phyloP scores from a whole-genome alignment of 2,113 vertebrate species.

The Sebastes schlegelii region DNA sequence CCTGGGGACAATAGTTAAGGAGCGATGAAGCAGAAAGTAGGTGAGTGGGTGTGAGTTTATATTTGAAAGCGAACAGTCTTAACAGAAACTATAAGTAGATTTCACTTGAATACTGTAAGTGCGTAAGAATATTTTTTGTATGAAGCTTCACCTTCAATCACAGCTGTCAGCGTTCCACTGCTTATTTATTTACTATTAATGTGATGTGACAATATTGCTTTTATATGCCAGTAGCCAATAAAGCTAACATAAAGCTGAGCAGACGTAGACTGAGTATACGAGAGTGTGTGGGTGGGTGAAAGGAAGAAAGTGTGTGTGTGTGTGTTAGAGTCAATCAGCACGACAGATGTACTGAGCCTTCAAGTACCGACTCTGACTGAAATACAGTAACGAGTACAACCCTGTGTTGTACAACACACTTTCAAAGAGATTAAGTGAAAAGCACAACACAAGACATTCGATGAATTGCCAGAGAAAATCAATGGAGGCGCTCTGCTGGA shows the following conservation, averaged over 20 bases:
- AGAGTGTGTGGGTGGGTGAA: constrained; percentile 28
- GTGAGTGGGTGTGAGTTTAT: not conserved
- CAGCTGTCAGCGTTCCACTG: not conserved
- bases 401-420: constrained; percentile 27
- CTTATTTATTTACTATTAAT: constrained; percentile 1
- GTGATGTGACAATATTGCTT: not conserved
- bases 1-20: constrained; percentile 65
- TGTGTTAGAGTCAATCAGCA: constrained; percentile 32
- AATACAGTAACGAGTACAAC: constrained; percentile 28
- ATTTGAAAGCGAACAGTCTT: not conserved
- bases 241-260: not conserved
- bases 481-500: constrained; percentile 27
- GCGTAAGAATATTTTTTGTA: not conserved
- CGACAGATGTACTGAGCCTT: constrained; percentile 25
- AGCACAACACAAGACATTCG: constrained; percentile 28
- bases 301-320: not conserved
- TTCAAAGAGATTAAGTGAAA: constrained; percentile 38
- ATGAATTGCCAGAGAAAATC: constrained; percentile 45
- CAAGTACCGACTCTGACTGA: constrained; percentile 18
- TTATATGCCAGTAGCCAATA: not conserved
- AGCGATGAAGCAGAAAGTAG: constrained; percentile 12
- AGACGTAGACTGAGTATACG: not conserved
- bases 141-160: not conserved
- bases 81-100: not conserved
- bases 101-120: not conserved